Evolutionary conservation across 2,113 vertebrate genomes (phyloP).

Genomic region (Xenus cinereus): DNA sequence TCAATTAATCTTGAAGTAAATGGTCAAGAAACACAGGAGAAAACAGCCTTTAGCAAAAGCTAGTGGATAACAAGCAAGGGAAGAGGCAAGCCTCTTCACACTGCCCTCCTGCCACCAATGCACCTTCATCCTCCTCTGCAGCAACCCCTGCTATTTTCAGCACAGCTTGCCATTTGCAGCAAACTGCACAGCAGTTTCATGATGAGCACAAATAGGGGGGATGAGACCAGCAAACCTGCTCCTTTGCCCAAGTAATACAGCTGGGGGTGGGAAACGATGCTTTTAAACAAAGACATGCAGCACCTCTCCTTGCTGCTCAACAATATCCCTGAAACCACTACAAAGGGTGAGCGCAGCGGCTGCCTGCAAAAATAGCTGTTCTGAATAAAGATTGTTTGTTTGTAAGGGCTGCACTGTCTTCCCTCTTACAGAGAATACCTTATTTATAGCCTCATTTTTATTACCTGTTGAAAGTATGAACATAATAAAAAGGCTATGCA

Average conservation of each 20-base stretch:
- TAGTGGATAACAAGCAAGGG: not conserved
- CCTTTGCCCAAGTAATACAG: rapidly evolving
- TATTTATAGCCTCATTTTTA: not conserved
- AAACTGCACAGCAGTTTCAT: not conserved
- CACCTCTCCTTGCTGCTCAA: not conserved
- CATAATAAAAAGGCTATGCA: not conserved
- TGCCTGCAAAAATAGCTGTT: not conserved
- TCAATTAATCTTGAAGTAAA: not conserved
- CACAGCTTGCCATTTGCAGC: not conserved
- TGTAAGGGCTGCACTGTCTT: not conserved
- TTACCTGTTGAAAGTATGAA: not conserved
- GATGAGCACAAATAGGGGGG: not conserved
- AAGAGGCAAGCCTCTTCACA: not conserved
- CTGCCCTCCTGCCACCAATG: not conserved
- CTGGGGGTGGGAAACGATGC: rapidly evolving
- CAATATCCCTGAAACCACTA: not conserved
- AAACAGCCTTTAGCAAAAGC: not conserved
- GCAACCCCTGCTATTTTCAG: not conserved
- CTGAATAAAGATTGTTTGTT: not conserved
- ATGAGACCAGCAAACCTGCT: not conserved
- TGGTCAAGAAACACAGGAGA: not conserved
- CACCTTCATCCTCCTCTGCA: not conserved
- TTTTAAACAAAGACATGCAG: not conserved
- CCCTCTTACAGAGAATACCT: not conserved
- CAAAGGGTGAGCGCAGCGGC: not conserved